These are phyloP conservation scores for Megaceryle alcyon DNA, from an alignment of 2,797 vertebrate species.

Conservation along the genomic window DNA sequence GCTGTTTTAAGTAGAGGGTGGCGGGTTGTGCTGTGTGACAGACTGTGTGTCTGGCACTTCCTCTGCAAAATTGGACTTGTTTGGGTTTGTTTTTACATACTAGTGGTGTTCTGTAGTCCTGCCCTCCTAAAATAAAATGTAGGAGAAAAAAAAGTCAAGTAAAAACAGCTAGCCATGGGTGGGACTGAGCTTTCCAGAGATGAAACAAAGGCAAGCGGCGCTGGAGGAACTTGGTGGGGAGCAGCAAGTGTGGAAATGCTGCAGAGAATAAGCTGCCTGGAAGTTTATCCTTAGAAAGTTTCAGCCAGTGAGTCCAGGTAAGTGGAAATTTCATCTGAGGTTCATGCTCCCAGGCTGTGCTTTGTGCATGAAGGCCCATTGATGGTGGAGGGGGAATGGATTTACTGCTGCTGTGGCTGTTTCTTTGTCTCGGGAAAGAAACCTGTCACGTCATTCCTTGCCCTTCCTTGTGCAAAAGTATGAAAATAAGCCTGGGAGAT, in stretches of 20 bases:
- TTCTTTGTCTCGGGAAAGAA: neutral
- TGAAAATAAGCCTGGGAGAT: neutral
- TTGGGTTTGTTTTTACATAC: constrained; percentile 13
- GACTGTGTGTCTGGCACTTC: constrained; percentile 54
- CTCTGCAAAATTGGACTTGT: neutral
- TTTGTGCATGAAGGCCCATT: neutral
- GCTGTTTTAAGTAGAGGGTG: neutral
- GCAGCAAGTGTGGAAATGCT: neutral
- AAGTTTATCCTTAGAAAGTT: neutral
- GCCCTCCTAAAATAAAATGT: constrained; percentile 30
- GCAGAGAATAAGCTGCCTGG: neutral
- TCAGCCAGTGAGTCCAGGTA: neutral
- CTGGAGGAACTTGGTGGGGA: accelerated
- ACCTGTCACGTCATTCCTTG: neutral
- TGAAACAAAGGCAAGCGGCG: neutral
- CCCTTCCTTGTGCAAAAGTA: neutral
- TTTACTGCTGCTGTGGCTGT: neutral
- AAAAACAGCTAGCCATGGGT: neutral
- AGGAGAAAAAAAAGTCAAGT: neutral
- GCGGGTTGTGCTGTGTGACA: neutral
- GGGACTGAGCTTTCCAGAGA: constrained; percentile 3
- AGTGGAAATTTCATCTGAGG: neutral
- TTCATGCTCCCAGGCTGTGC: accelerated
- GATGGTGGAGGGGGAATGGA: accelerated
- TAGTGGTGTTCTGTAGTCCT: neutral